A percentile compares a stretch with the other conserved stretches of the same genome.
phyloP scores from a whole-genome alignment of 2,797 vertebrate genomes.

The Alosa sapidissima region DNA sequence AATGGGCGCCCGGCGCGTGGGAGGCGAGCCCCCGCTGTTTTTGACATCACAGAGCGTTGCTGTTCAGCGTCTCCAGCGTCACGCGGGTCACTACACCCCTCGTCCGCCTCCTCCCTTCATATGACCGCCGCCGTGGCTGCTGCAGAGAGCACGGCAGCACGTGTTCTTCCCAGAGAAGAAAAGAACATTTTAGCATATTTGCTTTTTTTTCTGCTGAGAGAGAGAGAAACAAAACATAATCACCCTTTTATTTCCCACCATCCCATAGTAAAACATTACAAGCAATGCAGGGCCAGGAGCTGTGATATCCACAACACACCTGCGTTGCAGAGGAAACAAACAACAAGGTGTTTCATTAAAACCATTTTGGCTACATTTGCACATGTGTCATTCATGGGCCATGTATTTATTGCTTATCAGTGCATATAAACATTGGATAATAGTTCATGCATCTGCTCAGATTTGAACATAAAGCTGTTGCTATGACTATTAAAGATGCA shows the following conservation, averaged over 20 bases:
- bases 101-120: neutral
- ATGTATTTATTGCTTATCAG: neutral
- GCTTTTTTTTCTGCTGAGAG: neutral
- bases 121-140: neutral
- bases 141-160: neutral
- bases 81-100: neutral
- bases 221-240: neutral
- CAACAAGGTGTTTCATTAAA: constrained; percentile 16
- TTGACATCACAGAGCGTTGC: constrained; percentile 11
- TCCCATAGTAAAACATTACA: neutral
- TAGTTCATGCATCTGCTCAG: neutral
- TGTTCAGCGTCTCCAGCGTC: neutral
- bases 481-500: neutral
- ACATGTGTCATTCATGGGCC: neutral
- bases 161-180: neutral
- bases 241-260: neutral
- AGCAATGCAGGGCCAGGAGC: neutral
- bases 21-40: neutral
- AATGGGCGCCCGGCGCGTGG: neutral
- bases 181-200: constrained; percentile 1
- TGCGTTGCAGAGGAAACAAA: neutral
- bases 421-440: neutral
- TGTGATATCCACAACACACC: neutral
- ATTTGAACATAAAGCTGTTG: neutral
- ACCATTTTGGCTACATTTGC: neutral